These are phyloP conservation scores for Rhombomys opimus DNA, from an alignment of 2,113 vertebrate genomes.

Conservation along the genomic window DNA sequence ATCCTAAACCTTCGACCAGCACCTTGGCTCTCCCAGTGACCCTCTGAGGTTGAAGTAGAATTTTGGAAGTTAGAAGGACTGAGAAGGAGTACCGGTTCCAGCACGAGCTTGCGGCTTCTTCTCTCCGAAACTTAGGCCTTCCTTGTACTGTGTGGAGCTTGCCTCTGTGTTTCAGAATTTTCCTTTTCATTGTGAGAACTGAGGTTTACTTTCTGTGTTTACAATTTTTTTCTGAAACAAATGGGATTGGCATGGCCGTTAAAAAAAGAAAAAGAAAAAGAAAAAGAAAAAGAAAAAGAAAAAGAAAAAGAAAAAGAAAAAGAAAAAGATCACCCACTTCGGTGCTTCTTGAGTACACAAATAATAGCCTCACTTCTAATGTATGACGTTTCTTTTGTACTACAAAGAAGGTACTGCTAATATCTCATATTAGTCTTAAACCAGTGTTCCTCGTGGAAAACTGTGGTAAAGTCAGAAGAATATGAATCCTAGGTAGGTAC, in stretches of 20 bases:
- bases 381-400: not conserved
- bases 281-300: not conserved
- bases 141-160: not conserved
- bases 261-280: not conserved
- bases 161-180: not conserved
- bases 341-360: not conserved
- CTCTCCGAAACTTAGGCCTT: not conserved
- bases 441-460: not conserved
- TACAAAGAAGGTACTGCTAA: not conserved
- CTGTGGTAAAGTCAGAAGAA: not conserved
- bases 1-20: not conserved
- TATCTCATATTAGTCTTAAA: not conserved
- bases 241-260: not conserved
- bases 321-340: not conserved
- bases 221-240: not conserved
- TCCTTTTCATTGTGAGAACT: not conserved
- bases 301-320: not conserved
- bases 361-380: not conserved
- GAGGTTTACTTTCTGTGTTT: not conserved
- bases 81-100: not conserved
- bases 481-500: slow-evolving; percentile 6
- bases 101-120: not conserved
- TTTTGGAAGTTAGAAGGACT: not conserved
- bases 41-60: slow-evolving; percentile 3
- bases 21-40: not conserved